Percentiles rank a stretch among this genome's conserved stretches.
phyloP scores from a whole-genome alignment of 2,113 vertebrate genomes.

The Chaetura pelagica region DNA sequence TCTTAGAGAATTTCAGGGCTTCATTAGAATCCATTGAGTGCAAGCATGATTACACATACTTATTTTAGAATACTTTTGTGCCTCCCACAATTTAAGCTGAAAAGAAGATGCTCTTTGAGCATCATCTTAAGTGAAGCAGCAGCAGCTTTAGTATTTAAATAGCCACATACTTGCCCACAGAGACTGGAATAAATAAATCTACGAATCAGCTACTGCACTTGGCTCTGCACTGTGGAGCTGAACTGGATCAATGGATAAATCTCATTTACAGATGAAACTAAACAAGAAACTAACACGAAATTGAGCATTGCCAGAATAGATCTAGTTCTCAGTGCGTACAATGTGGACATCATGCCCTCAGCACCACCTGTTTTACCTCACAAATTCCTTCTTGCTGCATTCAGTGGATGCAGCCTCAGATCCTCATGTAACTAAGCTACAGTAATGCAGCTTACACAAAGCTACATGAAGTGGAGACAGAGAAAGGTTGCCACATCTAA shows the following conservation, averaged over 20 bases:
- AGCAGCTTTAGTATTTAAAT: neutral
- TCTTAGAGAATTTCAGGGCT: neutral
- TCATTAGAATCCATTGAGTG: neutral
- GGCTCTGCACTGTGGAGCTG: neutral
- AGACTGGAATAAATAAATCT: neutral
- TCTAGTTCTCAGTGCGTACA: neutral
- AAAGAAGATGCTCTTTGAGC: neutral
- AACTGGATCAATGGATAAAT: neutral
- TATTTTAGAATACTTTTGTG: neutral
- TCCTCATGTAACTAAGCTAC: rapidly evolving
- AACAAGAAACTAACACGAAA: neutral
- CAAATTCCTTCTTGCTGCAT: neutral
- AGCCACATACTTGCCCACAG: rapidly evolving
- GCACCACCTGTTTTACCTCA: neutral
- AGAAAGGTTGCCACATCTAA: neutral
- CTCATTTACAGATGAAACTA: neutral
- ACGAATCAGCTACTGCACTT: neutral
- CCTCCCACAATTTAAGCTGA: neutral
- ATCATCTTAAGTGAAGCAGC: neutral
- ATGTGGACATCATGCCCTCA: rapidly evolving
- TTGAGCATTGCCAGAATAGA: neutral
- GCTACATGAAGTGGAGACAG: neutral
- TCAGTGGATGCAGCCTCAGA: neutral
- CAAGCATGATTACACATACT: neutral
- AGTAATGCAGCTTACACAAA: neutral